phyloP scores from a whole-genome alignment of 2,888 invertebrate genomes.

The Polydrusus pterygomalis region DNA sequence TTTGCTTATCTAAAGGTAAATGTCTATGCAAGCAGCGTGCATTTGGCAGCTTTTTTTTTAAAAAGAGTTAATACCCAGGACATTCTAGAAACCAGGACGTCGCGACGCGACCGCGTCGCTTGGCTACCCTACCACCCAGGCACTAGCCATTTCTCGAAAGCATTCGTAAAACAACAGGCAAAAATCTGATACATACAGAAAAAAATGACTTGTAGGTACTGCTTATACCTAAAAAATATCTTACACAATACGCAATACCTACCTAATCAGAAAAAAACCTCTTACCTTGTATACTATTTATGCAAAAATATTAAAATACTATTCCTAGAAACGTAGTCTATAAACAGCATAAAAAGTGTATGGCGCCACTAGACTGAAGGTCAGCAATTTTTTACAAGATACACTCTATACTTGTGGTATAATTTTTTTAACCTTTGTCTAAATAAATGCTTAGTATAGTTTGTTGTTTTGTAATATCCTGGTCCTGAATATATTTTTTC shows the following conservation, averaged over 20 bases:
- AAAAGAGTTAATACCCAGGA: too few species aligned
- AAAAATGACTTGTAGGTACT: too few species aligned
- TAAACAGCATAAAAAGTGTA: constrained; percentile 23
- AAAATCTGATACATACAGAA: too few species aligned
- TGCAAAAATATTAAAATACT: constrained; percentile 30
- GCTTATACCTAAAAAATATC: constrained; percentile 2
- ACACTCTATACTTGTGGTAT: constrained; percentile 27
- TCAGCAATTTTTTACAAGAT: constrained; percentile 26
- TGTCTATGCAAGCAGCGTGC: too few species aligned
- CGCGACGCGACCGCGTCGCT: too few species aligned
- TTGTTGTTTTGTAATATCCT: constrained; percentile 16
- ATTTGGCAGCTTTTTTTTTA: too few species aligned
- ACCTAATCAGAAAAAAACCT: constrained; percentile 2
- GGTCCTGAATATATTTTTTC: not conserved
- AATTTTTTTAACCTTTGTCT: constrained; percentile 35
- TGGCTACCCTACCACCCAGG: too few species aligned
- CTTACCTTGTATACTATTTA: constrained; percentile 34
- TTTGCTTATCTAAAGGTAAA: too few species aligned
- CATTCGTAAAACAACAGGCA: too few species aligned
- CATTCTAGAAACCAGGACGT: too few species aligned
- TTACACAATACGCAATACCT: constrained; percentile 25
- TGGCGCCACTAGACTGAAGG: constrained; percentile 38
- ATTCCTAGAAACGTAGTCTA: constrained; percentile 25
- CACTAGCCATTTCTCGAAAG: too few species aligned
- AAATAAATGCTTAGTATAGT: constrained; percentile 2